These are phyloP conservation scores for Leucania comma DNA, from an alignment of 2,888 invertebrate species.

Conservation along the genomic window DNA sequence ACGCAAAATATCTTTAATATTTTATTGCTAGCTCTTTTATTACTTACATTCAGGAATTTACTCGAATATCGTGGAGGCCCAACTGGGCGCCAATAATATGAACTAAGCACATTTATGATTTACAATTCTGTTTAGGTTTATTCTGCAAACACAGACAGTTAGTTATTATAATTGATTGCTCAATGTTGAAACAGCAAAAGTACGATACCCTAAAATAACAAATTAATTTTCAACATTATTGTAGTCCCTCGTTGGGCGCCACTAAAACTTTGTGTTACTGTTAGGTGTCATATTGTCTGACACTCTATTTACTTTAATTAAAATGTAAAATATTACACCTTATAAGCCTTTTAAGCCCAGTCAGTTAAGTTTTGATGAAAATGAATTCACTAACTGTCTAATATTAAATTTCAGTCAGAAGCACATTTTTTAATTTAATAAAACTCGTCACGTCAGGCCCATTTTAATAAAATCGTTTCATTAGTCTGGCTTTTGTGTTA, in stretches of 20 bases:
- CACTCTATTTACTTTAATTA: constrained; percentile 52
- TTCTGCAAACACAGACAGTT: constrained; percentile 23
- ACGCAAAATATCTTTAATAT: constrained; percentile 39
- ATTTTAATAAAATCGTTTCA: constrained; percentile 48
- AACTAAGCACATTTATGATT: constrained; percentile 21
- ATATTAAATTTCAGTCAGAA: constrained; percentile 50
- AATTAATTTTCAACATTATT: constrained; percentile 38
- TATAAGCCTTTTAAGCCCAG: constrained; percentile 41
- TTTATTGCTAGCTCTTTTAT: constrained; percentile 42
- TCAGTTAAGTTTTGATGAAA: constrained; percentile 52
- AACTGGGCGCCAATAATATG: constrained; percentile 52
- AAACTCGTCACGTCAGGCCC: constrained; percentile 40
- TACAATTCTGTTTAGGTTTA: constrained; percentile 19
- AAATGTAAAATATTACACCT: constrained; percentile 49
- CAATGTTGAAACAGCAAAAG: constrained; percentile 16
- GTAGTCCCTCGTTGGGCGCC: constrained; percentile 37
- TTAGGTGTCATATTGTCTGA: constrained; percentile 18
- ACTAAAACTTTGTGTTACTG: constrained; percentile 31
- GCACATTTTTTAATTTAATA: constrained; percentile 54
- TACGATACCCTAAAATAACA: constrained; percentile 26
- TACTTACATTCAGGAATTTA: constrained; percentile 27
- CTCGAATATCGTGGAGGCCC: constrained; percentile 23
- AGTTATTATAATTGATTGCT: constrained; percentile 22
- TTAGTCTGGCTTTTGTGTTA: constrained; percentile 39
- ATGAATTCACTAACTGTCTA: constrained; percentile 40